Base-by-base conservation (phyloP, 2,797 vertebrate genomes). In the Acrocephalus scirpaceus region DNA sequence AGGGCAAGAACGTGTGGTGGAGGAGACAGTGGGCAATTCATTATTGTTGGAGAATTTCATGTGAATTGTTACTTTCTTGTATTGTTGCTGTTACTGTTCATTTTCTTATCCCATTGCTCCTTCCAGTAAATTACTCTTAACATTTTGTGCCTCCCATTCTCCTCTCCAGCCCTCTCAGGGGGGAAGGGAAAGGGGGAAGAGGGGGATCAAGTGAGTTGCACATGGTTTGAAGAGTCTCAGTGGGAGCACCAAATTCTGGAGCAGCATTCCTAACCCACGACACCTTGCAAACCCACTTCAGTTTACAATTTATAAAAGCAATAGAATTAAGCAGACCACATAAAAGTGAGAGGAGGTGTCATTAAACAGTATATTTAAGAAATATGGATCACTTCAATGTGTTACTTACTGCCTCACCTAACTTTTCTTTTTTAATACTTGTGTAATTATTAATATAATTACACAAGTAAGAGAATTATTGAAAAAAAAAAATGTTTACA, bases 201-300 rank as follows among this genome's bases (percentile, higher is more conserved):
- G 16, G 6, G 2, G 8, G 3, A 54, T 2, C 27, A 40, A 54
- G n/a, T 2, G 5, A 47, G 30, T 2, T 2, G 6, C 0, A 0
- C 9, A 2, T 47, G 20, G 3, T 42, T 61, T 54, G 30, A 34
- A 36, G 16, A 22, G 15, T 23, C 29, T 66, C 47, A 27, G 7
- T 20, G 30, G 6, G 30, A 69, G 22, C 11, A 56, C 22, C 17
- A 36, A 69, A 48, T 5, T 47, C 11, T 1, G 5, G 47, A 47
- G 15, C 6, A 34, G 4, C 29, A 22, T 34, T 67, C 40, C 40
- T 80, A 53, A 74, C 30, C 11, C n/a, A 58, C 0, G 0, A 47
- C 17, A 53, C 9, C 17, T 36, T 84, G 44, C 10, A 85, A 85
- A 75, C 9, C 7, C 21, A 73, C 4, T 78, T 69, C 48, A 48